Base-by-base conservation (phyloP, 1,140 invertebrate species). In the Bombus confusus region DNA sequence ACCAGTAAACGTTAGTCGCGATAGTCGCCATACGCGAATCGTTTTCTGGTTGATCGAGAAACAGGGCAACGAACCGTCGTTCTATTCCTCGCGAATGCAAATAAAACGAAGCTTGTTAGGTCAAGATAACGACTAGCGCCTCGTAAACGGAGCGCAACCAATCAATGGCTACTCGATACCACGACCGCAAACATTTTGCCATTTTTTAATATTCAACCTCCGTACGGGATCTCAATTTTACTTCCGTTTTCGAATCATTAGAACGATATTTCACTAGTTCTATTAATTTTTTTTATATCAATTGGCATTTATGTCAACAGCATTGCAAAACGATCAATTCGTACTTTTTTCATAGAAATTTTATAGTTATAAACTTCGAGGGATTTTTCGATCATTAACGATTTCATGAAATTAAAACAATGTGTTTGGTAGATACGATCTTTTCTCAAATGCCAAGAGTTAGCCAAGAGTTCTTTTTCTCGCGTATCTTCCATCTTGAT, bases 61-160 rank as follows among this genome's bases (percentile, higher is more conserved):
- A 22, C 75, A 69, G 82, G 82, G 37, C 82, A 84, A 79, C 82
- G 82, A 79, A 79, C 82, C 59, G 72, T 37, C 37, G 37, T 18
- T 52, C 47, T 52, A 52, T 78, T 79, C 39, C 22, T 34, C 47
- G 3, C 47, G 75, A 79, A 59, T 78, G 47, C 47, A 71, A 83
- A 76, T 83, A 47, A 76, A 83, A 84, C 15, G 18, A 52, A 83
- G 62, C 73, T n/a, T 47, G 82, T 84, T 84, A 28, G 82, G 47
- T 71, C 66, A 12, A 71, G 75, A 79, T 79, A 84, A 84, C 52
- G 76, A 84, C 64, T 22, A 43, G n/a, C 15, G 71, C 10, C 72
- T 73, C 28, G 43, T 34, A 22, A 83, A 47, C 72, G 18, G 10
- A 18, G 6, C 37, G 47, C 15, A 25, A 12, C 9, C 22, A 31